These are phyloP conservation scores for Parotocinclus haroldoi DNA, from an alignment of 2,797 vertebrate genomes.

Conservation along the genomic window DNA sequence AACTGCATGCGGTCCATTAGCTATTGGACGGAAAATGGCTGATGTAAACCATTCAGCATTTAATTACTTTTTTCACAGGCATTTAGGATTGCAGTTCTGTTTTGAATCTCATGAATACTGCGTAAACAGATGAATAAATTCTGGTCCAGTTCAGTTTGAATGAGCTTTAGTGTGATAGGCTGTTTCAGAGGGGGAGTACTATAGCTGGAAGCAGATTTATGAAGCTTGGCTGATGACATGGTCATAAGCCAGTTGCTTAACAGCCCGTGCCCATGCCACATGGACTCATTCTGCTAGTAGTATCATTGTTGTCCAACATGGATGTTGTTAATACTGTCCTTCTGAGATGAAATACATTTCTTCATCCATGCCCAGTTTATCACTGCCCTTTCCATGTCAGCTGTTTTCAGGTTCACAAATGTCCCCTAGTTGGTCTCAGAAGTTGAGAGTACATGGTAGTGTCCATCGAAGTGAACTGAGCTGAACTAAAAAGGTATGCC, in stretches of 20 bases:
- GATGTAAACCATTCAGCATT: not conserved
- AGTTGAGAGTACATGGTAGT: no score
- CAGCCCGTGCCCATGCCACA: slow-evolving; percentile 26
- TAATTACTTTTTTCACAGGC: slow-evolving; percentile 13
- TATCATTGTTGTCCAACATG: slow-evolving; percentile 42
- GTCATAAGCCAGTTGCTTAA: slow-evolving; percentile 41
- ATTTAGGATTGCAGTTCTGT: slow-evolving; percentile 36
- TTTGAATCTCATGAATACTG: slow-evolving; percentile 42
- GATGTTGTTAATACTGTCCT: slow-evolving; percentile 27
- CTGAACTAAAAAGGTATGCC: no score
- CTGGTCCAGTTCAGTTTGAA: slow-evolving; percentile 20
- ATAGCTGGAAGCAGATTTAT: slow-evolving; percentile 45
- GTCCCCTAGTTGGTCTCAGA: no score
- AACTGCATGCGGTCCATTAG: no score
- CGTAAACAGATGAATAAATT: slow-evolving; percentile 38
- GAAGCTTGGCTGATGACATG: slow-evolving; percentile 41
- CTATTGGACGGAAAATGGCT: not conserved
- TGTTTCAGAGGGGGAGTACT: slow-evolving; percentile 34
- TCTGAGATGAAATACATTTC: no score
- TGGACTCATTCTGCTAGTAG: slow-evolving; percentile 41
- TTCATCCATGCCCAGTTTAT: no score
- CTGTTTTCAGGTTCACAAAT: no score
- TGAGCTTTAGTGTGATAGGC: slow-evolving; percentile 22
- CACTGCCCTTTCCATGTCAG: no score
- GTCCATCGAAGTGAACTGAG: no score